Conservation (phyloP, 2,888 invertebrate genomes). For the Stenodema calcarata region DNA sequence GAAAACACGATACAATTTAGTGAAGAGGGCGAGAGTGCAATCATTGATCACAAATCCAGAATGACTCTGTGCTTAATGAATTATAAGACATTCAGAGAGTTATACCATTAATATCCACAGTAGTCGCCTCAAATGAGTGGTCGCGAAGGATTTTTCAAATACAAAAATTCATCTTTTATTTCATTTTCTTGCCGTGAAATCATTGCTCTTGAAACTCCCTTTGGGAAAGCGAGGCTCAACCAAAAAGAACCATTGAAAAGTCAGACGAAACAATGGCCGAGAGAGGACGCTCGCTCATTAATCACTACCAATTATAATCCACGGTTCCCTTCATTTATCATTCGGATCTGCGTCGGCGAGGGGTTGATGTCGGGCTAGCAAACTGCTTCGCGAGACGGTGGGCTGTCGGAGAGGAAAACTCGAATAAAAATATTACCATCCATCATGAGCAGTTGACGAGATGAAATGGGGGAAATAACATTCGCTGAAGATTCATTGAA, state of each 20-base stretch:
- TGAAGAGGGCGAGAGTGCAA: neutral
- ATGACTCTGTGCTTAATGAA: neutral
- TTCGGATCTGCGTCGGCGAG: neutral
- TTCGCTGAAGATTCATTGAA: neutral
- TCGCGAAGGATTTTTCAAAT: slow-evolving; percentile 34
- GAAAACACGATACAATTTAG: neutral
- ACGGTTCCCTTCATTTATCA: slow-evolving; percentile 42
- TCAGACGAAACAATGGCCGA: slow-evolving; percentile 46
- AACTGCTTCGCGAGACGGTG: neutral
- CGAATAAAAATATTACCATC: slow-evolving; percentile 38
- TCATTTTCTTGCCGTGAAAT: slow-evolving; percentile 17
- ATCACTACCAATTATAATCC: slow-evolving; percentile 49
- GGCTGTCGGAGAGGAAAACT: neutral
- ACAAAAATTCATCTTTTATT: slow-evolving; percentile 36
- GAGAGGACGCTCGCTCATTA: slow-evolving; percentile 40
- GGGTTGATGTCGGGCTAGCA: neutral
- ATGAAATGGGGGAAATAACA: neutral
- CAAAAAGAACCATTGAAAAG: slow-evolving; percentile 46
- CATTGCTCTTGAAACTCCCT: slow-evolving; percentile 21
- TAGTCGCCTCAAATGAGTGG: neutral
- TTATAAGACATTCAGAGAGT: neutral
- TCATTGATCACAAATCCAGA: neutral
- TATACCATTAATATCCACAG: slow-evolving; percentile 9
- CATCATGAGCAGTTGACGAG: slow-evolving; percentile 22
- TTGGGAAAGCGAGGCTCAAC: neutral